Percentiles rank a stretch among this genome's conserved stretches.
phyloP scores from a whole-genome alignment of 2,888 invertebrate genomes.

The Sabatieria punctata region DNA sequence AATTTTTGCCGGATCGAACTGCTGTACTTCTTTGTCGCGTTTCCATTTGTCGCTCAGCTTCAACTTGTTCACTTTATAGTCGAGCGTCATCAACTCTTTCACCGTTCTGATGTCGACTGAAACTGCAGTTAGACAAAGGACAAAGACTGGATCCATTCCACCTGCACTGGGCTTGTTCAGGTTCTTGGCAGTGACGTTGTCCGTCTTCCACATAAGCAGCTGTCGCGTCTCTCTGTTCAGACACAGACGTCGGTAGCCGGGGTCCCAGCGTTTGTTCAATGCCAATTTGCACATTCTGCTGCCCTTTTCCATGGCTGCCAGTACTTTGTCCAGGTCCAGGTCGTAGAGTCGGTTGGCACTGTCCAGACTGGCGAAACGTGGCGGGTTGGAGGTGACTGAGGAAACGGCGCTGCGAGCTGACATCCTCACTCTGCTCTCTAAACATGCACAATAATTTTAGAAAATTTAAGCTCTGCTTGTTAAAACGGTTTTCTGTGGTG shows the following conservation, averaged over 20 bases:
- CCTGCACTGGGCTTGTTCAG: neutral
- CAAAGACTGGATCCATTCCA: neutral
- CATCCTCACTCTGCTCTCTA: no score
- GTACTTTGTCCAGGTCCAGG: neutral
- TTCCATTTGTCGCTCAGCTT: slow-evolving; percentile 26
- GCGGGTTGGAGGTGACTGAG: no score
- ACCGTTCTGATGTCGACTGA: slow-evolving; percentile 8
- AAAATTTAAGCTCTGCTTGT: no score
- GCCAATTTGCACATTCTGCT: neutral
- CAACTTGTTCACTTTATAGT: slow-evolving; percentile 21
- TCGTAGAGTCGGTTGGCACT: neutral
- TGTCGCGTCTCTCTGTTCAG: slow-evolving; percentile 17
- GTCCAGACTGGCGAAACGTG: neutral
- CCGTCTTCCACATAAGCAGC: neutral
- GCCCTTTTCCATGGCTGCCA: slow-evolving; percentile 1
- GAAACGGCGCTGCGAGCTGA: no score
- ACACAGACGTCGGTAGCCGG: slow-evolving; percentile 18
- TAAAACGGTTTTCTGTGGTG: no score
- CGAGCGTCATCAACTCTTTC: slow-evolving; percentile 20
- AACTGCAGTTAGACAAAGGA: no score
- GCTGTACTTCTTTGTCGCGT: slow-evolving; percentile 19
- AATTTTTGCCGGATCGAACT: slow-evolving; percentile 20
- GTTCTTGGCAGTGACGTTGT: no score
- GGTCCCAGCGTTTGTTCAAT: slow-evolving; percentile 17
- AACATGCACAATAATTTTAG: no score